Conservation (phyloP, 2,888 invertebrate species). For the Phyllotreta striolata region DNA sequence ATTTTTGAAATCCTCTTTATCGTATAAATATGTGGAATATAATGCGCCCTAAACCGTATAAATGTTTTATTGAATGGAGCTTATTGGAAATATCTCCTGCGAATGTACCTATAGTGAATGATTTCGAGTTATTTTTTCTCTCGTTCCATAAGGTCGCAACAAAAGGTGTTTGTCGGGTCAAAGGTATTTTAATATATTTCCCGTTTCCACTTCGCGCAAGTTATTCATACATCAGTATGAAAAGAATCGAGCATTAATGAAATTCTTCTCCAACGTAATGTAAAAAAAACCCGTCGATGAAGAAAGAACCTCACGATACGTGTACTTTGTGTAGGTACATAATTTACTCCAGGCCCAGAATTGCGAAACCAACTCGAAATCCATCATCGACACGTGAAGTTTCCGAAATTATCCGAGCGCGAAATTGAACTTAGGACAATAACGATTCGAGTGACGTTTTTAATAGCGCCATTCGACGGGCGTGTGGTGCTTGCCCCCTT, state of each 20-base stretch:
- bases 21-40: neutral
- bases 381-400: conserved; percentile 21
- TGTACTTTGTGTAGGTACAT: too few species aligned
- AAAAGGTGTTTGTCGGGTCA: too few species aligned
- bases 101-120: conserved; percentile 2
- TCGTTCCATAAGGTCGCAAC: too few species aligned
- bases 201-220: too few species aligned
- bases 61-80: conserved; percentile 3
- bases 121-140: conserved; percentile 2
- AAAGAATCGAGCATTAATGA: too few species aligned
- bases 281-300: too few species aligned
- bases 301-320: too few species aligned
- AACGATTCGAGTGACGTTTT: conserved; percentile 41
- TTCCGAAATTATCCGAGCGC: conserved; percentile 36
- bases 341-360: neutral
- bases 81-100: conserved; percentile 4
- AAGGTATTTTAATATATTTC: too few species aligned
- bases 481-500: conserved; percentile 12
- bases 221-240: too few species aligned
- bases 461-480: conserved; percentile 27
- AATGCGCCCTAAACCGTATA: neutral
- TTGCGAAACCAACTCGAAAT: conserved; percentile 15
- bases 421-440: conserved; percentile 43
- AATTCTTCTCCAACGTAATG: too few species aligned
- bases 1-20: neutral